Conservation (phyloP, 2,113 vertebrate species). For the Chlorodrepanis virens region DNA sequence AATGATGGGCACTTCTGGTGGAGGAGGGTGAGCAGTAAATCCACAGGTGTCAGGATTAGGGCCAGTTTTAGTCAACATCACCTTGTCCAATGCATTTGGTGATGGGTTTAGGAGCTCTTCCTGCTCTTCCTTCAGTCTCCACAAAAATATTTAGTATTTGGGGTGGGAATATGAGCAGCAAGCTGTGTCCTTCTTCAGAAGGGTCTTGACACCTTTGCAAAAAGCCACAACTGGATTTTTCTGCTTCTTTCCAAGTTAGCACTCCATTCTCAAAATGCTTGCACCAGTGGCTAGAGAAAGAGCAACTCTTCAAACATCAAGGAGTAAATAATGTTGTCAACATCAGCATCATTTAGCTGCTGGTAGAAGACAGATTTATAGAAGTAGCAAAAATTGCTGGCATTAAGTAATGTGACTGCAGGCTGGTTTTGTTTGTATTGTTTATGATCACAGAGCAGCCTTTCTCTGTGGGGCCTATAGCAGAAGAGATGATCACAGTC, state of each 20-base stretch:
- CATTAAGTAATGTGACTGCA: neutral
- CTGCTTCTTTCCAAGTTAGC: neutral
- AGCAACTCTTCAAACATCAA: neutral
- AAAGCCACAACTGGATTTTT: neutral
- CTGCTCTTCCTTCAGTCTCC: neutral
- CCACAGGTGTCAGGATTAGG: neutral
- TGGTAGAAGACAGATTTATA: neutral
- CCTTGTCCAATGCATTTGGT: neutral
- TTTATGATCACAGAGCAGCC: neutral
- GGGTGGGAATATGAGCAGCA: neutral
- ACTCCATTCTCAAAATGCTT: neutral
- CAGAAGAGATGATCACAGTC: neutral
- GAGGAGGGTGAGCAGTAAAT: neutral
- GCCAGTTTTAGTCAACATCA: neutral
- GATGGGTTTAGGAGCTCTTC: neutral
- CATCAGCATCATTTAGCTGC: neutral
- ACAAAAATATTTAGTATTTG: neutral
- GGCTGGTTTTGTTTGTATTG: neutral
- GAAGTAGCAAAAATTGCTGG: neutral
- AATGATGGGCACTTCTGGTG: neutral
- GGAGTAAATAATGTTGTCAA: neutral
- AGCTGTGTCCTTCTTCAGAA: neutral
- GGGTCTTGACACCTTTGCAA: neutral
- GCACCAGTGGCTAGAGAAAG: neutral
- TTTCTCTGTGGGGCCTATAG: neutral